Base-by-base conservation (phyloP, 2,113 vertebrate species). In the Chaetodon trifascialis region DNA sequence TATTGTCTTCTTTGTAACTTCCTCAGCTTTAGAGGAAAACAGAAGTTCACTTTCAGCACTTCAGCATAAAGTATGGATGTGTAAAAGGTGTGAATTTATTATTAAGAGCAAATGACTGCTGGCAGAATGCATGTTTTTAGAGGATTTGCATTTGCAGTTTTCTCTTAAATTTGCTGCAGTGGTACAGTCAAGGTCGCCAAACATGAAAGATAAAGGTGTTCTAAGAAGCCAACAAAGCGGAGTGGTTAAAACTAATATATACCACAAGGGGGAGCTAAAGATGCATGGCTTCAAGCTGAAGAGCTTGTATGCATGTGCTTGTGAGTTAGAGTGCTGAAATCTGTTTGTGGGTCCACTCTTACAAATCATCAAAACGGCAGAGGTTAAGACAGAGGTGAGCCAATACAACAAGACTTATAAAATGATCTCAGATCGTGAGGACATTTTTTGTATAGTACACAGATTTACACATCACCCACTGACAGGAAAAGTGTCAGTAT, bases 181-280 rank as follows among this genome's bases (percentile, higher is more conserved):
- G 21, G 12, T 9, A 34, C 1, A 34, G 38, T 55, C 23, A 62
- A 16, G 3, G 25, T 5, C 14, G 6, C 16, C n/a, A 16, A 36
- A 56, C 8, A 67, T 46, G 0, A 56, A 5, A 30, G 17, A 23
- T 25, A 11, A 21, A 15, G 11, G 47, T 14, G 19, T 6, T 10
- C 1, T 25, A 5, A 49, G 42, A 21, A 4, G 30, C 34, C 17
- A 65, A 52, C 19, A 54, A 58, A 54, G 11, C 12, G 5, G 14
- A 15, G 2, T 55, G 51, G 16, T 38, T 16, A 12, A 58, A 63
- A 38, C 1, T 12, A 25, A 36, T 47, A 23, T 4, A 55, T 10
- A 15, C 83, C 92, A 91, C 89, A 82, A 59, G 89, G 73, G 82
- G 89, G 88, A 16, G 86, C 54, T 79, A 55, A 38, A 83, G 80